These are phyloP conservation scores for Hirtodrosophila trivittata DNA, from an alignment of 2,888 invertebrate genomes.

Conservation along the genomic window DNA sequence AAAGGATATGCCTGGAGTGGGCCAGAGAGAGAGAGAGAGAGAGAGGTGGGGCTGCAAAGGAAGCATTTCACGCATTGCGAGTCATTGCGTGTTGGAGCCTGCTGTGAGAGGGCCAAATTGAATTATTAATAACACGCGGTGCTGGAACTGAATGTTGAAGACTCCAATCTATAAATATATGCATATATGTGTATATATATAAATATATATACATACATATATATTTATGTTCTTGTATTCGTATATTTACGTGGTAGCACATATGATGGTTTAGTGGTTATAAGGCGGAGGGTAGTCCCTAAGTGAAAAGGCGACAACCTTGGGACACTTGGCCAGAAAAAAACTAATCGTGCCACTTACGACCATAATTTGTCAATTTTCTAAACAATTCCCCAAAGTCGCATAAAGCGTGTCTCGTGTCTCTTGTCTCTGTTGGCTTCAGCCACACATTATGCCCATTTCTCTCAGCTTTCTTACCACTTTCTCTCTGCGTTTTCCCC, in stretches of 20 bases:
- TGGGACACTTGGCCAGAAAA: slow-evolving; percentile 44
- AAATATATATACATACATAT: background rate
- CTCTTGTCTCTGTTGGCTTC: slow-evolving; percentile 49
- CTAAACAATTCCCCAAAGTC: slow-evolving; percentile 72
- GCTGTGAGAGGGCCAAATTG: slow-evolving; percentile 62
- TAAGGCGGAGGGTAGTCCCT: slow-evolving; percentile 4
- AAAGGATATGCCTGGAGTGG: background rate
- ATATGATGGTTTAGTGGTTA: slow-evolving; percentile 15
- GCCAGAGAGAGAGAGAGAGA: slow-evolving; percentile 6
- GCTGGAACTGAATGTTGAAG: slow-evolving; percentile 21
- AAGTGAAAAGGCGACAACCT: slow-evolving; percentile 62
- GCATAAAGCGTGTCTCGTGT: slow-evolving; percentile 63
- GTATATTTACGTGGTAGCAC: background rate
- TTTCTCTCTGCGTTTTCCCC: slow-evolving; percentile 1
- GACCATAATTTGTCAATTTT: slow-evolving; percentile 77
- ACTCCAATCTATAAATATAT: slow-evolving; percentile 42
- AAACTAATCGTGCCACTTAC: slow-evolving; percentile 74
- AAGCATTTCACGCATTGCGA: slow-evolving; percentile 18
- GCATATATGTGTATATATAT: slow-evolving; percentile 7
- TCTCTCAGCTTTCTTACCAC: slow-evolving; percentile 29
- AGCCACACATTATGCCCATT: slow-evolving; percentile 67
- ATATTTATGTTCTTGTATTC: slow-evolving; percentile 11
- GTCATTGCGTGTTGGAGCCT: slow-evolving; percentile 56
- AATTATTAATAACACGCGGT: slow-evolving; percentile 73
- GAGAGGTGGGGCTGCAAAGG: background rate